A percentile compares a stretch with the other conserved stretches of the same genome.
These are phyloP conservation scores for Drosophila orena DNA, from an alignment of 1,140 invertebrate species.

Conservation along the genomic window DNA sequence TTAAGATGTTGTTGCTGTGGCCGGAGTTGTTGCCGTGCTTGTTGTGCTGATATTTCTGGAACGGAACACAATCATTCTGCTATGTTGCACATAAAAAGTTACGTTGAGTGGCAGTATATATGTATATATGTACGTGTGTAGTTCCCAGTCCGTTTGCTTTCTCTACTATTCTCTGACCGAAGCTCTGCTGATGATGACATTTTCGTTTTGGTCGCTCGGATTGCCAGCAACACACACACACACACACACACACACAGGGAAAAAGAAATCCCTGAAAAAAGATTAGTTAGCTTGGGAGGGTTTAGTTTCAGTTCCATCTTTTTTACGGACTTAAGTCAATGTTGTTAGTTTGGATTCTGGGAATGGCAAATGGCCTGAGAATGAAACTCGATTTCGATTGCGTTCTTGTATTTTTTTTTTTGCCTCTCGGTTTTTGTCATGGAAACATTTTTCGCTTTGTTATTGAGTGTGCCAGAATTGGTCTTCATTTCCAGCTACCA, in stretches of 20 bases:
- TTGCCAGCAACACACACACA: constrained; percentile 55
- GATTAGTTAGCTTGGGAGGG: constrained; percentile 70
- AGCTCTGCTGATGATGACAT: constrained; percentile 82
- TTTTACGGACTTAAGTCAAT: constrained; percentile 56
- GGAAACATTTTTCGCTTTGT: constrained; percentile 41
- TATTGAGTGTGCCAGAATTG: constrained; percentile 28
- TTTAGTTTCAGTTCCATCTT: constrained; percentile 27
- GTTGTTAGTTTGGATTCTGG: constrained; percentile 52
- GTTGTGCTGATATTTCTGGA: constrained; percentile 82
- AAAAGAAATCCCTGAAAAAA: constrained; percentile 67
- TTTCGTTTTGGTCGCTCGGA: constrained; percentile 71
- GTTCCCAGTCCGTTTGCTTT: constrained; percentile 31
- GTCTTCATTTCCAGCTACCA: constrained; percentile 5
- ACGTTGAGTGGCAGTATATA: constrained; percentile 79
- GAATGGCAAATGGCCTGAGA: constrained; percentile 45
- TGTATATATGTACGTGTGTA: constrained; percentile 14
- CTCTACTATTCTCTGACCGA: constrained; percentile 38
- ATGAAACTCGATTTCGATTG: constrained; percentile 70
- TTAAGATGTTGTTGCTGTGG: constrained; percentile 68
- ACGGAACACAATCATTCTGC: constrained; percentile 83
- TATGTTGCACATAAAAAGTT: constrained; percentile 83
- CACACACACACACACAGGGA: too few relatives aligned
- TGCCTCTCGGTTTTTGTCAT: constrained; percentile 36
- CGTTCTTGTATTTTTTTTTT: constrained; percentile 11
- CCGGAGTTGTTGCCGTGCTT: constrained; percentile 62